Base-by-base conservation (phyloP, 2,113 vertebrate species). In the Tylochromis polylepis region DNA sequence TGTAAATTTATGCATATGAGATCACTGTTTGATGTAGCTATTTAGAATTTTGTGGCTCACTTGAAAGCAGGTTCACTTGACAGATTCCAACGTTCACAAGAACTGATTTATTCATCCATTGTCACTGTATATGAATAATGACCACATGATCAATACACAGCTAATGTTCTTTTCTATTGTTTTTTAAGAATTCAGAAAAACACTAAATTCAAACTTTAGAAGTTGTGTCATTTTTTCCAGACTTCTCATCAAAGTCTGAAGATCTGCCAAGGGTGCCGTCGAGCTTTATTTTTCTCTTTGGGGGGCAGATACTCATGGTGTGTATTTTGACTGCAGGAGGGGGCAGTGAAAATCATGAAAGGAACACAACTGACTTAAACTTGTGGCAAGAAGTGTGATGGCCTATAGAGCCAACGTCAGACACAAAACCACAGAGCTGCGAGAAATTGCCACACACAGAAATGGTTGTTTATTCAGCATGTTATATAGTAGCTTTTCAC, bases 1-100 rank as follows among this genome's bases (percentile, higher is more conserved):
- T 89, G 77, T 87, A 93, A 89, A 93, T 86, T 72, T 84, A 89
- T 92, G 85, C 89, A 91, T 85, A 87, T 81, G 84, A 84, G 72
- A 88, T 93, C 58, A 14, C n/a, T 56, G 82, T 92, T 92, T 93
- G 90, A 92, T 89, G 85, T 84, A 41, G 79, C 65, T 55, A 31
- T 90, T 88, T 27, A n/a, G 34, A 6, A 22, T 62, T 80, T 78
- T 72, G 60, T 31, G 22, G 83, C 92, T 88, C 85, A 79, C 80
- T 58, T 22, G 18, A 83, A 86, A 82, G 51, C 77, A 41, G 34
- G 77, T 78, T 85, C 79, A 80, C n/a, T 77, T 75, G 43, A 51
- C 43, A 75, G 24, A 29, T 51, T 75, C 43, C 43, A 20, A 29
- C 43, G 51, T 31, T 20, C 16, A 75, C 24, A 75, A 15, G 2